phyloP scores from a whole-genome alignment of 2,797 vertebrate genomes.

The Diplodus sargus region DNA sequence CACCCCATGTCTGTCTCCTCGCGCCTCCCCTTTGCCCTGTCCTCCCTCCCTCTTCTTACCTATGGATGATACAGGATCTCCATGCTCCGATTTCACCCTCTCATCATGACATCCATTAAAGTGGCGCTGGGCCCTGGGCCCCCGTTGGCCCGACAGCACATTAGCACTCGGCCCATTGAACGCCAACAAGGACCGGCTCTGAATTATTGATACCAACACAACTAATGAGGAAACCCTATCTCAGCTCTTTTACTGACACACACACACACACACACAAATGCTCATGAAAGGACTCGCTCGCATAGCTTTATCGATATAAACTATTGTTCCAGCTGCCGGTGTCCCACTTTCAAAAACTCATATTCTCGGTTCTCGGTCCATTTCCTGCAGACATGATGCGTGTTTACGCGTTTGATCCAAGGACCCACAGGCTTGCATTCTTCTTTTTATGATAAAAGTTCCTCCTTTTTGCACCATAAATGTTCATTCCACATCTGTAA shows the following conservation, averaged over 20 bases:
- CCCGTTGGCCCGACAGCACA: constrained; percentile 87
- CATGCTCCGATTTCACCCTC: constrained; percentile 87
- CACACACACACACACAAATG: constrained; percentile 65
- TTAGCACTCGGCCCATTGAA: constrained; percentile 90
- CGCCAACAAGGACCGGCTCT: constrained; percentile 85
- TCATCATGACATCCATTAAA: constrained; percentile 93
- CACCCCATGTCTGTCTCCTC: constrained; percentile 35
- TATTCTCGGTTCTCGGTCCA: constrained; percentile 31
- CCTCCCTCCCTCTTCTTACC: constrained; percentile 45
- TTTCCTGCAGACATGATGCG: constrained; percentile 35
- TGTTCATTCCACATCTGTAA: constrained; percentile 9
- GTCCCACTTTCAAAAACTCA: constrained; percentile 55
- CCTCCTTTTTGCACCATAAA: constrained; percentile 7
- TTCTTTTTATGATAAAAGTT: constrained; percentile 21
- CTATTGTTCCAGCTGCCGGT: constrained; percentile 42
- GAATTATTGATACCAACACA: constrained; percentile 90
- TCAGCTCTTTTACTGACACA: constrained; percentile 74
- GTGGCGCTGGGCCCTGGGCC: constrained; percentile 81
- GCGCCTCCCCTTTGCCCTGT: constrained; percentile 36
- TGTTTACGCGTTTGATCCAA: constrained; percentile 26
- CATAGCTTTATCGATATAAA: constrained; percentile 45
- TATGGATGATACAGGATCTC: constrained; percentile 83
- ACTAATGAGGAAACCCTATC: constrained; percentile 90
- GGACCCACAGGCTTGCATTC: constrained; percentile 26
- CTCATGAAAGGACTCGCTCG: constrained; percentile 32